Evolutionary conservation across 2,797 vertebrate genomes (phyloP), one percentile per base, ranked within the genome.

Genomic region (Chromobotia macracanthus): DNA sequence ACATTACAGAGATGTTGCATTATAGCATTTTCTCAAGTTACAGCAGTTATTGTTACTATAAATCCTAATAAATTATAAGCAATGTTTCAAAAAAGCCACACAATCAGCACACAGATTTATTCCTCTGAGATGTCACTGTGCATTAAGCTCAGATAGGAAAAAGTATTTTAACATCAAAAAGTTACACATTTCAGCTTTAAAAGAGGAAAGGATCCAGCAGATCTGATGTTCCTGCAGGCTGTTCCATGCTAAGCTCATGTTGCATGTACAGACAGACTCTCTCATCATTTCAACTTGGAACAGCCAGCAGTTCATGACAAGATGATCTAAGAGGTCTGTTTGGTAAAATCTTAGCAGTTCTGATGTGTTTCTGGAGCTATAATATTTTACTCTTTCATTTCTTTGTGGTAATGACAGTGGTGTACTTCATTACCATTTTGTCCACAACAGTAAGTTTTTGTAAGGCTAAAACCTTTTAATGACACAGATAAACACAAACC

Each of bases 221-320:
- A 56, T 56, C 55, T 56, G 55, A 56, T 23, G 12, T 53, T 53
- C 2, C 51, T 10, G 51, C 4, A 60, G 56, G 56, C 56, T 60
- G 56, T 28, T 60, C 11, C 7, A 16, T 7, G 58, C 3, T 28
- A 11, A 25, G 56, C 21, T 58, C 58, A 31, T 12, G 25, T 28
- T 61, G 25, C 23, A 61, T 61, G 58, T 61, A 31, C 12, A 61
- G 13, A 31, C 58, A 31, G 12, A 28, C 58, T 16, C 15, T 31
- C 15, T 61, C 25, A 31, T 61, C 58, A 31, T 61, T 61, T 31
- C 16, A 61, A 6, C 16, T 61, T 61, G 58, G 58, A 61, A 61
- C 25, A 31, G 25, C 58, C 25, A 13, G 23, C 25, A 25, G 13
- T 31, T 61, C 25, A 61, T 60, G 56, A 60, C 58, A 61, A 61